These are phyloP conservation scores for Catagonus wagneri DNA, from an alignment of 2,113 vertebrate genomes.

Conservation along the genomic window DNA sequence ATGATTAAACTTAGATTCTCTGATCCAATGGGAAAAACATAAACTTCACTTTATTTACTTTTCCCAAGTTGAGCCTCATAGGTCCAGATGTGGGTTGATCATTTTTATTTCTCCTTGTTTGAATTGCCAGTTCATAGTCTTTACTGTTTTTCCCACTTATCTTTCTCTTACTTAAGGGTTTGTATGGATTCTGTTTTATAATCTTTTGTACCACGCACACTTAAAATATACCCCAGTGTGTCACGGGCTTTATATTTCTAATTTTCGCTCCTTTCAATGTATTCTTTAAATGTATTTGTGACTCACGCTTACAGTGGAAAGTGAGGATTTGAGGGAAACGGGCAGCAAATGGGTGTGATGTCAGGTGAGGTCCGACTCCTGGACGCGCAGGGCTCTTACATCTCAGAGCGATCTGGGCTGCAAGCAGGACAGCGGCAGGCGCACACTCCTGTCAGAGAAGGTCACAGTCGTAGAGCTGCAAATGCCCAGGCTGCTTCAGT, in stretches of 20 bases:
- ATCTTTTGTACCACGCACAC: not conserved
- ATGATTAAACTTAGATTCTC: not conserved
- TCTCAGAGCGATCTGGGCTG: not conserved
- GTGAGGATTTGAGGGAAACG: fast-evolving
- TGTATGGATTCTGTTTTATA: not conserved
- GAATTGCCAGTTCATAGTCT: not conserved
- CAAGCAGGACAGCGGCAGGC: fast-evolving
- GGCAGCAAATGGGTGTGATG: no score
- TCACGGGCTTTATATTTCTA: not conserved
- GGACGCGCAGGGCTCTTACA: no score
- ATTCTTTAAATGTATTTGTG: no score
- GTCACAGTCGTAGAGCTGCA: fast-evolving
- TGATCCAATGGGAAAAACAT: not conserved
- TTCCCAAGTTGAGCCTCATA: not conserved
- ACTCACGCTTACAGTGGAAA: no score
- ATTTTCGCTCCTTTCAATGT: not conserved
- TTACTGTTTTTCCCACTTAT: not conserved
- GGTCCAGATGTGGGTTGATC: not conserved
- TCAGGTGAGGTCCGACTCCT: fast-evolving
- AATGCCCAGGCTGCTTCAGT: fast-evolving
- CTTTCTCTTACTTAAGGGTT: not conserved
- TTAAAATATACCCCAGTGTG: not conserved
- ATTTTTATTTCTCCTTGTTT: not conserved
- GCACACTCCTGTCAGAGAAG: no score
- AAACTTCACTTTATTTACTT: not conserved